Evolutionary conservation across 2,113 vertebrate species (phyloP).

Genomic region (Catagonus wagneri): DNA sequence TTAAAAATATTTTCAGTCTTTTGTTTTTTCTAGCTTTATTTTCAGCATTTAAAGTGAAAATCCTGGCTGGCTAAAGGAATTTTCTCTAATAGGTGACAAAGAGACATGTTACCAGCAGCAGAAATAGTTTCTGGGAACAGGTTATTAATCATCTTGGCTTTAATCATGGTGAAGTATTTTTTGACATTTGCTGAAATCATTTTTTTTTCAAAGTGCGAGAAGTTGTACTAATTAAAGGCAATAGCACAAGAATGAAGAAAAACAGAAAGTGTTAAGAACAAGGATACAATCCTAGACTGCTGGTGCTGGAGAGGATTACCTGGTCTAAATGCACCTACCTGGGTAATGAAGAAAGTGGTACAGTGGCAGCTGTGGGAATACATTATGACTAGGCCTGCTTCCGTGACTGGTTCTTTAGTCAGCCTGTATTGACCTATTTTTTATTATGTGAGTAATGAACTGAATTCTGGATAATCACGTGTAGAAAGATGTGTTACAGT

Average conservation of each 20-base stretch:
- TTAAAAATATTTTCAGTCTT: background rate
- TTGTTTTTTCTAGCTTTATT: background rate
- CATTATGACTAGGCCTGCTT: background rate
- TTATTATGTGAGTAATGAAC: background rate
- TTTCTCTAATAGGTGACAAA: background rate
- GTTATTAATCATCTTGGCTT: background rate
- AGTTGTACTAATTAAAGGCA: background rate
- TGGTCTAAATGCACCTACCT: background rate
- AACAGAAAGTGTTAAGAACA: background rate
- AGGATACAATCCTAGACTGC: background rate
- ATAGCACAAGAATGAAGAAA: background rate
- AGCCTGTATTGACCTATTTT: background rate
- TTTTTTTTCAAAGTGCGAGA: conserved; percentile 5
- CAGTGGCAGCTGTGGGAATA: background rate
- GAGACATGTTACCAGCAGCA: background rate
- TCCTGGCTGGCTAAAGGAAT: background rate
- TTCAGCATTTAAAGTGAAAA: conserved; percentile 30
- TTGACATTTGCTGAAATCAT: conserved; percentile 10
- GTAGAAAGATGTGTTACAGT: background rate
- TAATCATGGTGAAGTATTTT: background rate
- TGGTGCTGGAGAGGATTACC: background rate
- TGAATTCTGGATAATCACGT: background rate
- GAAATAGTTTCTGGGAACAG: background rate
- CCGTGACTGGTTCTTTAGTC: background rate
- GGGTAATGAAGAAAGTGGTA: background rate